A percentile compares a stretch with the other conserved stretches of the same genome.
Evolutionary conservation across 2,888 invertebrate species (phyloP).

Genomic region (Tridacna gigas): DNA sequence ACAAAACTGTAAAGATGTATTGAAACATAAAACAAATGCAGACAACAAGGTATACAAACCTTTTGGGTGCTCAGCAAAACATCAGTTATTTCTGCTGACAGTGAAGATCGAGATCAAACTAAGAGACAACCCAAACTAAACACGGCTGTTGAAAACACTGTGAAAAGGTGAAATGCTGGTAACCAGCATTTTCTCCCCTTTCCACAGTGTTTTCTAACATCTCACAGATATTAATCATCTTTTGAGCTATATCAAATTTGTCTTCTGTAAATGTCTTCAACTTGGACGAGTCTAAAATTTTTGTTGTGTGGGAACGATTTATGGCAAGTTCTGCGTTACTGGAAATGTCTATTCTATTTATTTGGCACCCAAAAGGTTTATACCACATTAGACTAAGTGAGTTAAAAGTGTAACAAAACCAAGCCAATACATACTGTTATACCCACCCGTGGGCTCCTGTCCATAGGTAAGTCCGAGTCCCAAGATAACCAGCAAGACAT

Average conservation of each 20-base stretch:
- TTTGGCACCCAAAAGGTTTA: too few species aligned
- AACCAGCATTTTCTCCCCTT: too few species aligned
- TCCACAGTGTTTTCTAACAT: too few species aligned
- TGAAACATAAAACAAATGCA: too few species aligned
- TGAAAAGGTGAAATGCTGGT: neutral
- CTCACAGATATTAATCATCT: too few species aligned
- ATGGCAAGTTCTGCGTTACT: too few species aligned
- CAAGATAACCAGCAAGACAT: neutral
- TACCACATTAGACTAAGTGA: neutral
- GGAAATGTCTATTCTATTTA: too few species aligned
- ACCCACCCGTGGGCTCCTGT: constrained; percentile 42
- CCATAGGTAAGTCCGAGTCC: constrained; percentile 8
- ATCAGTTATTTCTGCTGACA: too few species aligned
- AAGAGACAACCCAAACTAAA: neutral
- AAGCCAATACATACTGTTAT: constrained; percentile 56
- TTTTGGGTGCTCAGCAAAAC: too few species aligned
- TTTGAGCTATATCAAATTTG: neutral
- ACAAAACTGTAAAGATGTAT: too few species aligned
- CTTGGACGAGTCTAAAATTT: neutral
- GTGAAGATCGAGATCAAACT: too few species aligned
- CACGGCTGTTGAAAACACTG: neutral
- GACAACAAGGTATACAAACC: too few species aligned
- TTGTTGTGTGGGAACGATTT: neutral
- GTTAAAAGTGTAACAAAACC: constrained; percentile 37
- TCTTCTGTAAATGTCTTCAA: neutral